Conservation (phyloP, 2,113 vertebrate genomes). For the Hucho hucho region DNA sequence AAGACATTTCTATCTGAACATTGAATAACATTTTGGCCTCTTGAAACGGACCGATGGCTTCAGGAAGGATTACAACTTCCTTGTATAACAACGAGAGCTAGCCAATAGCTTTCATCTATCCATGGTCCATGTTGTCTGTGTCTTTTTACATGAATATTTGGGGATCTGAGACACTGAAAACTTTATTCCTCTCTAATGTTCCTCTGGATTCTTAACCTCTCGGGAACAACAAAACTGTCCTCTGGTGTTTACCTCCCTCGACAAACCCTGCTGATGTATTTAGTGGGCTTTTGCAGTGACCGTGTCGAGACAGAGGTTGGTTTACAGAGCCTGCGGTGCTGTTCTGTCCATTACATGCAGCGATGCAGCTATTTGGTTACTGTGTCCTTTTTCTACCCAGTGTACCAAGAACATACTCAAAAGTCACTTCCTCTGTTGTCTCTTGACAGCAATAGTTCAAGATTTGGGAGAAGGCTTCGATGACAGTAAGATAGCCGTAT, state of each 20-base stretch:
- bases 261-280: constrained; percentile 1
- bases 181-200: background rate
- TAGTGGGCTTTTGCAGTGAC: background rate
- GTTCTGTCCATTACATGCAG: background rate
- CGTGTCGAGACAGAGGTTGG: background rate
- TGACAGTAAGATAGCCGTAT: too few species aligned
- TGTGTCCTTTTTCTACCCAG: constrained; percentile 4
- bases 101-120: background rate
- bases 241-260: background rate
- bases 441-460: too few species aligned
- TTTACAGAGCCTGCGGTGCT: constrained; percentile 5
- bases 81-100: too few species aligned
- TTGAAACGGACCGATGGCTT: too few species aligned
- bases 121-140: too few species aligned
- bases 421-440: too few species aligned
- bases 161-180: too few species aligned
- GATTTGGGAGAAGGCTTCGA: too few species aligned
- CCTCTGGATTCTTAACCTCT: constrained; percentile 2
- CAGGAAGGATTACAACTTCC: too few species aligned
- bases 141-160: too few species aligned
- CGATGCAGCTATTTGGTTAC: background rate
- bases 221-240: constrained; percentile 24
- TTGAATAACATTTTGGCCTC: too few species aligned
- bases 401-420: background rate
- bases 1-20: too few species aligned